Conservation (phyloP, 2,113 vertebrate species). For the Notothenia rossii region DNA sequence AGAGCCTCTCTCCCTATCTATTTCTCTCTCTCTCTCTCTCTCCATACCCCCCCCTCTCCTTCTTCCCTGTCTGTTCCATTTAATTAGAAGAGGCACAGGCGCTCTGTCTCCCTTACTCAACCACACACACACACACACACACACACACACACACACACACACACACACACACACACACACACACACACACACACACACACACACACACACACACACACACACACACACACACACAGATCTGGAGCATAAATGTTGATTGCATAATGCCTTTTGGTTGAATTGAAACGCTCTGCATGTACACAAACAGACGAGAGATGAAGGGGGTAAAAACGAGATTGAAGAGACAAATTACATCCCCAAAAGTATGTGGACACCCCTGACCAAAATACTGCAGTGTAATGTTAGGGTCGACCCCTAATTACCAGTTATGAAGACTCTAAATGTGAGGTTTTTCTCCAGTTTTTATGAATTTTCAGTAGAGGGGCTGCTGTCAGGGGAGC, state of each 20-base stretch:
- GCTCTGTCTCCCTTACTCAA: conserved; percentile 22
- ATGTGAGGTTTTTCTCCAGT: neutral
- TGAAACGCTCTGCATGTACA: conserved; percentile 30
- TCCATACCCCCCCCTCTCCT: neutral
- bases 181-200: conserved; percentile 7
- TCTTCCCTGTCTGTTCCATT: conserved; percentile 10
- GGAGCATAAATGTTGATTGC: conserved; percentile 38
- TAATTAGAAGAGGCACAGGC: conserved; percentile 49
- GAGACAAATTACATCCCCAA: neutral
- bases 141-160: conserved; percentile 3
- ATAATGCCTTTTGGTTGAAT: conserved; percentile 26
- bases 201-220: neutral
- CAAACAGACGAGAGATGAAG: neutral
- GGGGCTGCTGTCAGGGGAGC: neutral
- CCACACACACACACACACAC: conserved; percentile 10
- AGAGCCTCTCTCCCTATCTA: conserved; percentile 1
- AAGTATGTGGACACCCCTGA: neutral
- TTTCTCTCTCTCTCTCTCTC: neutral
- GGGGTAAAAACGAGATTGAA: neutral
- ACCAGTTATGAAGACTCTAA: neutral
- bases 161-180: conserved; percentile 11
- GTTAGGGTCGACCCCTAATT: neutral
- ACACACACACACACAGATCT: conserved; percentile 25
- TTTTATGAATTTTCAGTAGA: neutral
- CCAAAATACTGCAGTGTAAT: neutral